Conservation (phyloP, 2,113 vertebrate genomes). For the Hylia prasina region DNA sequence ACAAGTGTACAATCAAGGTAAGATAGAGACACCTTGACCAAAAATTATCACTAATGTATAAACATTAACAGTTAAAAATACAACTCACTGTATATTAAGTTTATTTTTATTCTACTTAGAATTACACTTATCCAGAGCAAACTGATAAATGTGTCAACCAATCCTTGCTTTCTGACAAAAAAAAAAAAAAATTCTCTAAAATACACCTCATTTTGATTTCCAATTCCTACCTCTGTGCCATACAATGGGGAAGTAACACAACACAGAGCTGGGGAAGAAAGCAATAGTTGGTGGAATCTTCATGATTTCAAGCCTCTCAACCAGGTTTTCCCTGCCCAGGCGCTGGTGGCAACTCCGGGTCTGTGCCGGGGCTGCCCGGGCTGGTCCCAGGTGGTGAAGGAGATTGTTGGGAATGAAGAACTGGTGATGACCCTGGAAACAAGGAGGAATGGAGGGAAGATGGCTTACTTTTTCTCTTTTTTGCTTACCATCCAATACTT, state of each 20-base stretch:
- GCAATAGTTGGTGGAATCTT: neutral
- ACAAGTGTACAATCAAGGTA: neutral
- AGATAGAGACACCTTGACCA: neutral
- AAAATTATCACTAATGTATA: neutral
- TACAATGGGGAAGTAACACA: neutral
- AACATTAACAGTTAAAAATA: neutral
- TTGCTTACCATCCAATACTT: neutral
- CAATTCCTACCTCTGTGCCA: accelerated
- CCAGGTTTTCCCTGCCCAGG: neutral
- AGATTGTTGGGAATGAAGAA: neutral
- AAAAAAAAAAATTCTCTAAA: too few relatives aligned
- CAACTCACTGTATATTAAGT: neutral
- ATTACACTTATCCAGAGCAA: neutral
- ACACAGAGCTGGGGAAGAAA: neutral
- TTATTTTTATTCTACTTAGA: neutral
- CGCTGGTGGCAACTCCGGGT: too few relatives aligned
- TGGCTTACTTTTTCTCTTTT: neutral
- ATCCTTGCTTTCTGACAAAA: neutral
- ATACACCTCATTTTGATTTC: neutral
- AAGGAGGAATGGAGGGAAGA: too few relatives aligned
- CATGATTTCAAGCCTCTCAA: accelerated
- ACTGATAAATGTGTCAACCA: neutral
- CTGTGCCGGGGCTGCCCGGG: too few relatives aligned
- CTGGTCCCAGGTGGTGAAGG: too few relatives aligned
- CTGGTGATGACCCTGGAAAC: neutral